Evolutionary conservation across 2,888 invertebrate species (phyloP), one percentile per base, ranked within the genome.

Genomic region (Diadegma fenestrale): DNA sequence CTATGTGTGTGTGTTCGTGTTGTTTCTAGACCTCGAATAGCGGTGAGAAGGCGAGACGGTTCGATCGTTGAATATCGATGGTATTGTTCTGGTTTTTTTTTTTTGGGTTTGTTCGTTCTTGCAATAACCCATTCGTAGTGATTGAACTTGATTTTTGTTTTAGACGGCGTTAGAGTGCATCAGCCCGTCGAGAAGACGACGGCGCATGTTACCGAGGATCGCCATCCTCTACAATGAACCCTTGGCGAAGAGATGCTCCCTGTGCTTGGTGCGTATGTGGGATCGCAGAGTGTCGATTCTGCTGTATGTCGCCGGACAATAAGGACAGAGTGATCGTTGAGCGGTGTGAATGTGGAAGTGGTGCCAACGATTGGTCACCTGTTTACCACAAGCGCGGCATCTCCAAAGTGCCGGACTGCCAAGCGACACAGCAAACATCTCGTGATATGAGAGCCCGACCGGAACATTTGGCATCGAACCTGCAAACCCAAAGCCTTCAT

Each of bases 331-430:
- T 89, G 96, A 97, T 91, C 97, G 95, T 94, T 97, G 96, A 88
- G 97, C 96, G 86, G 97, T 97, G 94, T 97, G 97, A 91, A 97
- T 97, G 94, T 97, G 97, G 95, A 96, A 97, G 95, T 97, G 97
- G 94, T 97, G 97, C 97, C 97, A 97, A 94, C 97, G 95, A 95
- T 97, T 97, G 94, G 97, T 97, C 88, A 97, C 97, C 95, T 97
- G 96, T 95, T 97, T 97, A 94, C 97, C 97, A 95, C 97, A 97
- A 51, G 96, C 96, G 93, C 96, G 96, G 94, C 97, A 97, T 93
- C 96, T 96, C 97, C 97, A 97, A 93, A 97, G 95, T 88, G 97
- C 95, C 77, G 96, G 95, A 90, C 96, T 96, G 93, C 96, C 96
- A 86, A 96, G 95, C 84, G 96, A 95, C 90, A 96, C 96, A 91